Base-by-base conservation (phyloP, 2,113 vertebrate species). In the Azemiops feae region DNA sequence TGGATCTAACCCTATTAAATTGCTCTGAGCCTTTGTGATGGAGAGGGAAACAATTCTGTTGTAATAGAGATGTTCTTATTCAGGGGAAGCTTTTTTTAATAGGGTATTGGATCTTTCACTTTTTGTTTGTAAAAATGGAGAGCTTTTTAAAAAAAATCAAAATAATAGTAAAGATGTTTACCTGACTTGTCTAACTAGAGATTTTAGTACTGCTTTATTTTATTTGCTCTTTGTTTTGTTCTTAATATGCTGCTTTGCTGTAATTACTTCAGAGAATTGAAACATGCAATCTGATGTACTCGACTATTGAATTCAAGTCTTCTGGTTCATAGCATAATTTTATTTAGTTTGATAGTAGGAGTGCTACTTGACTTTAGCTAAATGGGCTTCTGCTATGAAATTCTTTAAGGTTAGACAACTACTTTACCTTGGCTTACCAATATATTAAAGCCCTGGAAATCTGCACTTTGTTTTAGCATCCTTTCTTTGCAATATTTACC, bases 281-380 rank as follows among this genome's bases (percentile, higher is more conserved):
- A 52, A 54, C 69, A 58, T 85, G 74, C 8, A 55, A 22, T 95
- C 96, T 91, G 94, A 0, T 81, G 1, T 93, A 60, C 85, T 64
- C 55, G 89, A 81, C 94, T 93, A 81, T 92, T 95, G 96, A 96
- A 95, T 94, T 95, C 93, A 94, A 94, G 92, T 94, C 81, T 96
- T 60, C 91, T 50, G 0, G 0, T 94, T 96, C 87, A 92, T 20
- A 4, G 54, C 69, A 47, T 85, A 93, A 55, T 94, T 96, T 94
- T 96, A 58, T 95, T 96, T 96, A 93, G 96, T 97, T 96, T 96
- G 69, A 87, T 95, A 92, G 91, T 89, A 34, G 3, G 20, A 96
- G 43, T 95, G 93, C 93, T 96, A 30, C 92, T 94, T 94, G 85
- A 93, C 87, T 93, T 10, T 45, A 22, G 53, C 45, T 93, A 93